Percentiles rank a stretch among this genome's conserved stretches.
These are phyloP conservation scores for Yponomeuta sedellus DNA, from an alignment of 2,888 invertebrate species.

Conservation along the genomic window DNA sequence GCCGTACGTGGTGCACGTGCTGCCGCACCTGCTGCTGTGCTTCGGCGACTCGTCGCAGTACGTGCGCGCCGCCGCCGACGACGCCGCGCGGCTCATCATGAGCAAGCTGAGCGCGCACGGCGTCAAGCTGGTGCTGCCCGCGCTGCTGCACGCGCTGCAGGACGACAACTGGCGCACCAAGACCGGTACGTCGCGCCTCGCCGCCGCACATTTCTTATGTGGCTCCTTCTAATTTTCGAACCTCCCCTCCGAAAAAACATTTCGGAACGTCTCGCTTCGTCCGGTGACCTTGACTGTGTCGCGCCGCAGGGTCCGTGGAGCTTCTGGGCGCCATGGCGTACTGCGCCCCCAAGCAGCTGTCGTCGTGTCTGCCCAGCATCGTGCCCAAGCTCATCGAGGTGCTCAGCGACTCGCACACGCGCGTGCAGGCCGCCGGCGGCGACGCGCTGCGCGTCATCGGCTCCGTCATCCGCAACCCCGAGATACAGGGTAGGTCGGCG, in stretches of 20 bases:
- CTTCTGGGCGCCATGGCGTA: constrained; percentile 98
- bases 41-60: constrained; percentile 97
- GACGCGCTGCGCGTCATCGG: constrained; percentile 97
- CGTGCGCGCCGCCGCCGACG: constrained; percentile 97
- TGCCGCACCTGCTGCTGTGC: constrained; percentile 95
- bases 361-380: constrained; percentile 97
- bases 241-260: no score
- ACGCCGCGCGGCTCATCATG: constrained; percentile 96
- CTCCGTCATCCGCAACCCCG: constrained; percentile 98
- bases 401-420: constrained; percentile 97
- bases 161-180: constrained; percentile 99
- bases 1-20: constrained; percentile 98
- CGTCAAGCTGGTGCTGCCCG: constrained; percentile 96
- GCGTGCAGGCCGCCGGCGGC: constrained; percentile 97
- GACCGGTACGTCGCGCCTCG: constrained; percentile 76
- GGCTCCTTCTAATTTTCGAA: no score
- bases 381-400: constrained; percentile 98
- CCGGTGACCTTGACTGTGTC: no score
- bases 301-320: constrained; percentile 88
- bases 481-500: constrained; percentile 85
- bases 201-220: no score
- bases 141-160: constrained; percentile 93
- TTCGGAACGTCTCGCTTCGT: no score
- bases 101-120: constrained; percentile 97
- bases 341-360: constrained; percentile 98